Base-by-base conservation (phyloP, 1,140 invertebrate genomes). In the Drosophila ohnishii region DNA sequence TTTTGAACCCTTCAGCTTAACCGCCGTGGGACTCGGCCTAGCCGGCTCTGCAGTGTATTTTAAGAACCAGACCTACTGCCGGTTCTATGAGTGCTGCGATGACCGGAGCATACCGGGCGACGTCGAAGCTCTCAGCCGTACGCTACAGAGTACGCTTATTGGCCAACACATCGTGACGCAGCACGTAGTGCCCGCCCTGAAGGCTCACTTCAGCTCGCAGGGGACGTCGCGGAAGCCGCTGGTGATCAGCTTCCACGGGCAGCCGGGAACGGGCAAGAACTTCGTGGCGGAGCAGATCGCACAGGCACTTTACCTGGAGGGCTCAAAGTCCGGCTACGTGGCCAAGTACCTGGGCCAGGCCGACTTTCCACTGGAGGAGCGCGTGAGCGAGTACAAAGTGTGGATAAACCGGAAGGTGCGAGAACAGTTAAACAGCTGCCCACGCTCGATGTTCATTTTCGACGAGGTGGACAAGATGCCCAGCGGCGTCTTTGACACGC, bases 401-500 rank as follows among this genome's bases (percentile, higher is more conserved):
- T 69, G 70, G 6, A 82, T 90, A 10, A 70, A 39, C 56, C 0
- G 0, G 0, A 75, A 82, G 9, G 90, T 90, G 8, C 70, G 73
- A 0, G 1, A 13, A 0, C 42, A 45, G 2, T 60, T 98, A 6
- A 92, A 92, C 40, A 81, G 90, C 14, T 99, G 98, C 93, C 92
- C 93, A 9, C 92, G 93, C 57, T 96, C 97, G 0, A 78, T 99
- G 34, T 99, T 99, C 91, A 96, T 99, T 72, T 99, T 99, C 93
- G 98, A 99, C 93, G 98, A 99, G 93, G 95, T 99, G 8, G 97
- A 99, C 91, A 98, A 98, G 92, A 97, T 99, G 94, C 96, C 97
- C 7, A 89, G 94, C 22, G 95, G 95, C 13, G 89, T 99, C 11
- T 93, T 99, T 19, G 96, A 99, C 92, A 93, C 94, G 11, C 93